A percentile compares a stretch with the other conserved stretches of the same genome.
phyloP scores from a whole-genome alignment of 2,113 vertebrate species.

The Falcunculus frontatus region DNA sequence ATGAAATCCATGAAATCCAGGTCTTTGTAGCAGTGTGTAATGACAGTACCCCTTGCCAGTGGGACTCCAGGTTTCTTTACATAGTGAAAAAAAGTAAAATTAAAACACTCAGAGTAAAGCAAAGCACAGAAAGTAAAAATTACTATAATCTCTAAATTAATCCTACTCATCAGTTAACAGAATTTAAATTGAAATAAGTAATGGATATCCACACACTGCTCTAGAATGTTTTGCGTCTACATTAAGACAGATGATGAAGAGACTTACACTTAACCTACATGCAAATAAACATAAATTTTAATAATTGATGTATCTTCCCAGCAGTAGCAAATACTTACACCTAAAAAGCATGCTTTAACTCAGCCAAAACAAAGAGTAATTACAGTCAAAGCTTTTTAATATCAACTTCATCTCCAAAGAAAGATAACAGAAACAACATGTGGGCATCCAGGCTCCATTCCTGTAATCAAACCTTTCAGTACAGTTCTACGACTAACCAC shows the following conservation, averaged over 20 bases:
- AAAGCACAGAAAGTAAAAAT: not conserved
- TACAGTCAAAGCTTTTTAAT: not conserved
- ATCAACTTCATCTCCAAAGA: not conserved
- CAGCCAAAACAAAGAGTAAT: not conserved
- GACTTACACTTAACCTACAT: not conserved
- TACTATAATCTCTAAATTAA: not conserved
- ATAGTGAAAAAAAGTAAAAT: not conserved
- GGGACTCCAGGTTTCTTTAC: constrained; percentile 88
- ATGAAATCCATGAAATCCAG: constrained; percentile 96
- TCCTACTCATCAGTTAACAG: not conserved
- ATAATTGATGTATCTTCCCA: not conserved
- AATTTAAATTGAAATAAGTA: not conserved
- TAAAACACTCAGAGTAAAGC: not conserved
- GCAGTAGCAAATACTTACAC: not conserved
- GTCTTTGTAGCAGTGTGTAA: constrained; percentile 93
- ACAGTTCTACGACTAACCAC: not conserved
- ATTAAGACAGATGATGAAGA: not conserved
- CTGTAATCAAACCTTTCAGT: not conserved
- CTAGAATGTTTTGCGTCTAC: not conserved
- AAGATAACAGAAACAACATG: not conserved
- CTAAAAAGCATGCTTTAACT: not conserved
- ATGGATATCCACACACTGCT: not conserved
- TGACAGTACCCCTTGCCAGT: constrained; percentile 83
- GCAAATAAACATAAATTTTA: not conserved
- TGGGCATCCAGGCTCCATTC: not conserved